These are phyloP conservation scores for Coleophora flavipennella DNA, from an alignment of 2,888 invertebrate genomes.

Conservation along the genomic window DNA sequence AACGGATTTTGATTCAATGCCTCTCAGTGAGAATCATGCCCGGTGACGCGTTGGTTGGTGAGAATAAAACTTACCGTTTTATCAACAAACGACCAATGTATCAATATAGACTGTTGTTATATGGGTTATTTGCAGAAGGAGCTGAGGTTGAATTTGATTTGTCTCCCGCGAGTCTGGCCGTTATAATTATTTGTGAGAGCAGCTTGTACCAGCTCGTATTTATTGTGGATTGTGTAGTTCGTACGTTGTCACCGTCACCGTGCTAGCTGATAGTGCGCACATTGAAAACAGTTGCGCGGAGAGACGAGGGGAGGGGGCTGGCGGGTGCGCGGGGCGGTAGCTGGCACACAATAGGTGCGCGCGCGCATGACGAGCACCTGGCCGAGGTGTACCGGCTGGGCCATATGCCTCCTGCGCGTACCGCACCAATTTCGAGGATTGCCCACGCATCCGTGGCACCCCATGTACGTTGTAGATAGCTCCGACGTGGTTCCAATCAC, in stretches of 20 bases:
- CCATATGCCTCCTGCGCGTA: constrained; percentile 51
- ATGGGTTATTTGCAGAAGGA: not conserved
- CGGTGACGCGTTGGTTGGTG: not conserved
- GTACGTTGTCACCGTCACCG: too few relatives aligned
- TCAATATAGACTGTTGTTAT: not conserved
- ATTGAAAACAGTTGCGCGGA: constrained; percentile 20
- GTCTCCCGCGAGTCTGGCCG: not conserved
- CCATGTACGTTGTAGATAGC: constrained; percentile 15
- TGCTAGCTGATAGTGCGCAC: constrained; percentile 26
- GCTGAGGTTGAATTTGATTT: not conserved
- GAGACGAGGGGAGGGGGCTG: constrained; percentile 22
- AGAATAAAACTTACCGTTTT: not conserved
- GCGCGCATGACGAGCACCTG: constrained; percentile 71
- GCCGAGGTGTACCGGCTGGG: constrained; percentile 56
- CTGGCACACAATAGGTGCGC: constrained; percentile 59
- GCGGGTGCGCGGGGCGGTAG: constrained; percentile 11
- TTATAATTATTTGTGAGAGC: too few relatives aligned
- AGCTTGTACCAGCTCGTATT: too few relatives aligned
- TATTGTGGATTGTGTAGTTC: constrained; percentile 30
- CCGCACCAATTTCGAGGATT: constrained; percentile 6
- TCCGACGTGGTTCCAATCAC: constrained; percentile 6
- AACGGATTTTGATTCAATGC: constrained; percentile 2
- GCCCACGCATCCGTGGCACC: constrained; percentile 21
- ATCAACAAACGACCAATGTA: too few relatives aligned
- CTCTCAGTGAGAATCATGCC: not conserved